Evolutionary conservation across 2,888 invertebrate genomes (phyloP), one percentile per base, ranked within the genome.

Genomic region (Caenorhabditis drosophilae): DNA sequence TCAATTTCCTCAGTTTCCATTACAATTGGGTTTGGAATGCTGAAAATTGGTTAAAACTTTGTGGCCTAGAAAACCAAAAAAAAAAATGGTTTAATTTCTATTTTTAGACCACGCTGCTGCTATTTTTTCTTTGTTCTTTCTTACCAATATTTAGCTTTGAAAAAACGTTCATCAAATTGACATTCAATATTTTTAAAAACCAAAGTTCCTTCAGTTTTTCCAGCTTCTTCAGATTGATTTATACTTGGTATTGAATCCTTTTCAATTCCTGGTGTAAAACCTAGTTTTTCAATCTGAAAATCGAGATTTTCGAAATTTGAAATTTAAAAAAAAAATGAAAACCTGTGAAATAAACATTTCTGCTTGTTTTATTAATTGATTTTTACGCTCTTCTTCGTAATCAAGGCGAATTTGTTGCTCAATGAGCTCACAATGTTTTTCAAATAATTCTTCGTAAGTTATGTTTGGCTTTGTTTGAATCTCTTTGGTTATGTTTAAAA

Each of bases 271-370:
- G 59, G 56, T 12, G 45, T 44, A 41, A 57, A 66, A 7, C 66
- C 66, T 18, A 66, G 54, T 11, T 48, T 52, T 44, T 58, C 49
- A 0, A 67, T 38, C 67, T 67, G 45, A 18, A 61, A 53, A 41
- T 6, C 18, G 2, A 42, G 6, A 35, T 9, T n/a, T n/a, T 23
- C 27, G 34, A 35, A n/a, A 1, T 16, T n/a, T n/a, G n/a, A n/a
- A n/a, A n/a, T n/a, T n/a, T n/a, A n/a, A n/a, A n/a, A n/a, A n/a
- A n/a, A n/a, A n/a, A 12, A 38, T 12, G 46, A 48, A 34, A 26
- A 68, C 63, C 45, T 57, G 58, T 4, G 31, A 1, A 7, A 62
- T 40, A 26, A 62, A 41, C 44, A 49, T 56, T 25, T 49, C 56
- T 23, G 56, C 49, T 4, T 54, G 34, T 4, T 42, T 22, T 6